Evolutionary conservation across 1,140 invertebrate species (phyloP).

Genomic region (Samia ricini): DNA sequence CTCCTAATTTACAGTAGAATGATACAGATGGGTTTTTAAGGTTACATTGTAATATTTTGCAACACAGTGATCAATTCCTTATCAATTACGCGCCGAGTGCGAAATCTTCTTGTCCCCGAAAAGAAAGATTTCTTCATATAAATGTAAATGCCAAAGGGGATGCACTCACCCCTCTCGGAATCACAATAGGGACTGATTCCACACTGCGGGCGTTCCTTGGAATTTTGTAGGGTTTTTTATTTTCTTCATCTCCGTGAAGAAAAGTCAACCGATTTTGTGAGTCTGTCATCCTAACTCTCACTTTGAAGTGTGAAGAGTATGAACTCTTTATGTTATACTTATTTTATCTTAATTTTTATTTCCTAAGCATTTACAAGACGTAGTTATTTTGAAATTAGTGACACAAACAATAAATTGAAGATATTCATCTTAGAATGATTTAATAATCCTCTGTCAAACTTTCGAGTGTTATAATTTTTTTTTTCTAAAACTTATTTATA

Average conservation of each 20-base stretch:
- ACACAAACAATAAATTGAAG: no score
- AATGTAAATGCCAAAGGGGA: conserved; percentile 11
- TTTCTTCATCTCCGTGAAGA: not conserved
- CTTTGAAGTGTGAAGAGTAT: no score
- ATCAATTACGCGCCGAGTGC: not conserved
- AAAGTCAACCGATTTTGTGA: not conserved
- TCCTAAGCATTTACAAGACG: no score
- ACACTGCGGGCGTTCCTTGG: not conserved
- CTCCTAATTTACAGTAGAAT: no score
- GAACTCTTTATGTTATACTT: not conserved
- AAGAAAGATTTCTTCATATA: conserved; percentile 11
- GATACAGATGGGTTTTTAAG: no score
- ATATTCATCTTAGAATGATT: no score
- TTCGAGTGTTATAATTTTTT: no score
- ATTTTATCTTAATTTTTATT: not conserved
- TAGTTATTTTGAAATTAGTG: no score
- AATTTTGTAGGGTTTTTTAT: not conserved
- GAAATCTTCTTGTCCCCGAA: not conserved
- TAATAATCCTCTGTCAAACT: no score
- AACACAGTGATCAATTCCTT: not conserved
- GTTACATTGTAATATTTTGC: not conserved
- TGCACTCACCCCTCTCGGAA: not conserved
- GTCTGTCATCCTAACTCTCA: no score
- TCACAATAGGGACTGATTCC: conserved; percentile 12
- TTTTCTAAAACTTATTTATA: no score